Evolutionary conservation across 2,797 vertebrate species (phyloP), one percentile per base, ranked within the genome.

Genomic region (Echiichthys vipera): DNA sequence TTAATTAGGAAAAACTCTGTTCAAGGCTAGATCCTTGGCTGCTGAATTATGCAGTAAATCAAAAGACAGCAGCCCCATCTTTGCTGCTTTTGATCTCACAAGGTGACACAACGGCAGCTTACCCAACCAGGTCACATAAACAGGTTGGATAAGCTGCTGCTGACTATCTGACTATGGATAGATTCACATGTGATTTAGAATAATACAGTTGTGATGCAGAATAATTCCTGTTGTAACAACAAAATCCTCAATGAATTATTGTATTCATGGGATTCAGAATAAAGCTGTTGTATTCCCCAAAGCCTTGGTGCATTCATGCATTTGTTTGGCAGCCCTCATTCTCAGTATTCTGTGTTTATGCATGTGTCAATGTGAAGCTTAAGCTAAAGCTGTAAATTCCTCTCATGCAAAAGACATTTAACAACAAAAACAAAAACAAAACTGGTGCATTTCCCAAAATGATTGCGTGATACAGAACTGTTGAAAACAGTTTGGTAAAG

Each of bases 131-230:
- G 43, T 64, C 59, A 68, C 37, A 50, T 49, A n/a, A 40, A 20
- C 73, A 66, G 54, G 45, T 65, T 59, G 36, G 49, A 77, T 62
- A 53, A 80, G 63, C 75, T 53, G 54, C 73, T 34, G 65, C 39
- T 30, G 76, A 74, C 30, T 64, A 68, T n/a, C n/a, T n/a, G n/a
- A n/a, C n/a, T n/a, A 55, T 75, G 8, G 72, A 82, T 15, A 69
- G 50, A 77, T 84, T 66, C 59, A 65, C 54, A 40, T 66, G 76
- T 78, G 54, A 83, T 80, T 81, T 40, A 14, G 40, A 72, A 78
- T 56, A 74, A 77, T 36, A 25, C 24, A 1, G 14, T 53, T 73
- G 73, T 74, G 62, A 67, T 63, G 68, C 65, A 54, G 65, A 78
- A 68, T 78, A 83, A 84, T 81, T 65, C 71, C 22, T 0, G 8